Conservation (phyloP, 2,797 vertebrate species). For the Lutjanus argentimaculatus region DNA sequence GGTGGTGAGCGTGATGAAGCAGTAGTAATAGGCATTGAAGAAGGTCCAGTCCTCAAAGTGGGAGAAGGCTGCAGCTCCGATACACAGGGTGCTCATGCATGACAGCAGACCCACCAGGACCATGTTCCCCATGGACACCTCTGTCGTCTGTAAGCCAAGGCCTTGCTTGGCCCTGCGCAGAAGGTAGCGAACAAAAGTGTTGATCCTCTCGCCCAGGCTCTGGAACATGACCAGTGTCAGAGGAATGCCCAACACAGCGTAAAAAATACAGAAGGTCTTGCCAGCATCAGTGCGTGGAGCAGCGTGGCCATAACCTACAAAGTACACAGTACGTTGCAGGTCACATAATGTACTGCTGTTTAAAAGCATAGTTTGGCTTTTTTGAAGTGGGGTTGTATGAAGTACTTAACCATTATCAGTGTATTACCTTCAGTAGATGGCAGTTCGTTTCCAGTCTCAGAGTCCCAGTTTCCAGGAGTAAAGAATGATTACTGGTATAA, state of each 20-base stretch:
- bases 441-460: too few species aligned
- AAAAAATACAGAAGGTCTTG: constrained; percentile 95
- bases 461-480: too few species aligned
- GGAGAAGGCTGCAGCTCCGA: constrained; percentile 91
- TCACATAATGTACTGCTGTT: constrained; percentile 32
- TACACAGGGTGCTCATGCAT: constrained; percentile 89
- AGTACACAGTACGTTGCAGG: constrained; percentile 46
- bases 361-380: neutral
- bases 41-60: constrained; percentile 94
- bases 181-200: constrained; percentile 87
- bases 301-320: constrained; percentile 91
- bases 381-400: too few species aligned
- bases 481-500: too few species aligned
- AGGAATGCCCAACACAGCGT: constrained; percentile 92
- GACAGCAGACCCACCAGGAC: constrained; percentile 91
- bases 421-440: too few species aligned
- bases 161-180: constrained; percentile 89
- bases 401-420: too few species aligned
- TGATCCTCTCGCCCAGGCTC: constrained; percentile 93
- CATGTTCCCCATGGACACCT: constrained; percentile 93
- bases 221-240: constrained; percentile 95
- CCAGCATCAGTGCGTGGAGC: constrained; percentile 90
- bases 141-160: constrained; percentile 87
- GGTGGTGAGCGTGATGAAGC: constrained; percentile 94
- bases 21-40: constrained; percentile 93